These are phyloP conservation scores for Holcopasites calliopsidis DNA, from an alignment of 1,140 invertebrate genomes.

Conservation along the genomic window DNA sequence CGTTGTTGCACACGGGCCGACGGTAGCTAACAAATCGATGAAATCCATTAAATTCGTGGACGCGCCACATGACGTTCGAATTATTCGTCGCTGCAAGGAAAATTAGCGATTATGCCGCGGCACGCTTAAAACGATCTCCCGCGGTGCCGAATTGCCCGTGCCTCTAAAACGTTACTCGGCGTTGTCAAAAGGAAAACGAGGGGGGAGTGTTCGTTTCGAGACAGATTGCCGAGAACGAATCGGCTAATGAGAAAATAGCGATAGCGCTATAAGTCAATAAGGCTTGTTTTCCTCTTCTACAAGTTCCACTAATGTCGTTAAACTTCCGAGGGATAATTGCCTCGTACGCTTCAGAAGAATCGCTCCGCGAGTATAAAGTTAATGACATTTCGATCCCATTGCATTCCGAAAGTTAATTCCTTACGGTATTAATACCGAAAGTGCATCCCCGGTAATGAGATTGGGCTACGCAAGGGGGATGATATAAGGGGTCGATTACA, in stretches of 20 bases:
- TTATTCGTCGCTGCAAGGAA: constrained; percentile 25
- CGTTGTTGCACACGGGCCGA: not conserved
- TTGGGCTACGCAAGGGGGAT: constrained; percentile 69
- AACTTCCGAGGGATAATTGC: no score
- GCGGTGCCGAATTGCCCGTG: not conserved
- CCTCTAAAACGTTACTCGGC: not conserved
- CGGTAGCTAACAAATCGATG: constrained; percentile 35
- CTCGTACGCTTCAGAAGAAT: not conserved
- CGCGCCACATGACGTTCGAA: constrained; percentile 4
- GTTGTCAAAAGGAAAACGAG: no score
- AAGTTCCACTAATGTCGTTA: no score
- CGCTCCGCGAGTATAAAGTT: constrained; percentile 72
- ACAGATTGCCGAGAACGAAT: not conserved
- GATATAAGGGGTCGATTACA: constrained; percentile 73
- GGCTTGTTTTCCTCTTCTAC: no score
- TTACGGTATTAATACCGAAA: constrained; percentile 77
- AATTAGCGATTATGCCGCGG: constrained; percentile 29
- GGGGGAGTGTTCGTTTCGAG: no score
- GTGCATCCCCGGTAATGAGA: constrained; percentile 77
- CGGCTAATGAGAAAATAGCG: not conserved
- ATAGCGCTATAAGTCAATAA: no score
- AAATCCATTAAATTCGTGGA: constrained; percentile 27
- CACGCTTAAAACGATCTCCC: not conserved
- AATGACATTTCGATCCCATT: constrained; percentile 72
- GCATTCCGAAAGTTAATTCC: constrained; percentile 76